Evolutionary conservation across 2,888 invertebrate species (phyloP), one percentile per base, ranked within the genome.

Genomic region (Hyles lineata): DNA sequence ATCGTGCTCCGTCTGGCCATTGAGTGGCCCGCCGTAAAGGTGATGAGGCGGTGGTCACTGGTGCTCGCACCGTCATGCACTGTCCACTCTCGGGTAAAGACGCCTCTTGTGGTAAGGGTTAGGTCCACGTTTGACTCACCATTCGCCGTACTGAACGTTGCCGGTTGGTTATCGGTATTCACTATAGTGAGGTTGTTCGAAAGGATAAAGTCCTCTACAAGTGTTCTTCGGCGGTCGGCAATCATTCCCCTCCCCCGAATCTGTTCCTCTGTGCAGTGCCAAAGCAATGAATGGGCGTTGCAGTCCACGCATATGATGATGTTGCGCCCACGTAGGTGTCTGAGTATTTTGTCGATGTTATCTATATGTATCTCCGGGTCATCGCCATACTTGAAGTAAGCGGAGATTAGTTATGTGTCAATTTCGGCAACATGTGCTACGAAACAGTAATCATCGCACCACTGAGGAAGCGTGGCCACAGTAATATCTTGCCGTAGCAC

Each of bases 81-180:
- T 6, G 0, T n/a, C 83, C 84, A 83, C 0, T 75, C 70, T 0
- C 7, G 0, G 0, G 78, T 71, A 0, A 2, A 2, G 0, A 74
- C 50, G 0, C 78, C 74, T 0, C 81, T 35, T 0, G 79, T 78
- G 0, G 75, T 11, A 0, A 84, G 8, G 0, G 83, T 84, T 0
- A 84, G 7, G 74, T 84, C 83, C 0, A 84, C 75, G 55, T 83
- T 83, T 0, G 83, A 80, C 32, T 74, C 70, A 0, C 80, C 81
- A 25, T 80, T 80, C 0, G 72, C 9, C 0, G 75, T 72, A 11
- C 23, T 0, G 23, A 81, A 85, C 0, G 81, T 84, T 0, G 70
- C 67, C 72, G 72, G 76, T 35, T 75, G 73, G 7, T 67, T 8
- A 0, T 29, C 35, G 6, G 71, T 72, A 11, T 74, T 61, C 17